Evolutionary conservation across 2,797 vertebrate genomes (phyloP), one percentile per base, ranked within the genome.

Genomic region (Enteromius afrohamiltoni): DNA sequence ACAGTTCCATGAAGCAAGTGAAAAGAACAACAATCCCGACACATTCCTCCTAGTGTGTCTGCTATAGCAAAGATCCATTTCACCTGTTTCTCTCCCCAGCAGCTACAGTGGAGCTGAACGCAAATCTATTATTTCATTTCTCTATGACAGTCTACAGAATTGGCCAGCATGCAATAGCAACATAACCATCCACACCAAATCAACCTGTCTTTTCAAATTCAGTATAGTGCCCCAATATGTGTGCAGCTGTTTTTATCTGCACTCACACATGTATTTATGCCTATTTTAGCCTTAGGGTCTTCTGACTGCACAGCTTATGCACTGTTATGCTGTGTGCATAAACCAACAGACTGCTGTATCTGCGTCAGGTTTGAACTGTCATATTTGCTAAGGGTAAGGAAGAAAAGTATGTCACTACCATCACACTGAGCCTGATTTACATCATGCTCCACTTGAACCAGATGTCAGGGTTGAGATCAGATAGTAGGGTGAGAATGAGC

Each of bases 21-120:
- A 67, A 71, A 73, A 78, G 26, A 51, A 55, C 13, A 77, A 71
- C 34, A 73, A 62, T 47, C 42, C 29, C 6, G 47, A 53, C 13
- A 85, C 42, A 34, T 67, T 37, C 42, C 51, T 60, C 75, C 45
- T 10, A 65, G 51, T 19, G 60, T 74, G 69, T 67, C 75, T 58
- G 29, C 31, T 67, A 79, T 69, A 71, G 67, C 21, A 60, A 68
- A 69, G 77, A 83, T 80, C 40, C 14, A 79, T 85, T 74, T 83
- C 26, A n/a, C 77, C 40, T 13, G 16, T 47, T 62, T 47, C 51
- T 47, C 34, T 68, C 71, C 80, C 23, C 23, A 58, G 45, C 34
- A 6, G 4, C 62, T 42, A 76, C 19, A 31, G 58, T 16, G 42
- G 10, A 53, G 16, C 31, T 40, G 31, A 21, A 62, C 1, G 6